phyloP scores from a whole-genome alignment of 2,888 invertebrate genomes.

The Cremastinae sp. region DNA sequence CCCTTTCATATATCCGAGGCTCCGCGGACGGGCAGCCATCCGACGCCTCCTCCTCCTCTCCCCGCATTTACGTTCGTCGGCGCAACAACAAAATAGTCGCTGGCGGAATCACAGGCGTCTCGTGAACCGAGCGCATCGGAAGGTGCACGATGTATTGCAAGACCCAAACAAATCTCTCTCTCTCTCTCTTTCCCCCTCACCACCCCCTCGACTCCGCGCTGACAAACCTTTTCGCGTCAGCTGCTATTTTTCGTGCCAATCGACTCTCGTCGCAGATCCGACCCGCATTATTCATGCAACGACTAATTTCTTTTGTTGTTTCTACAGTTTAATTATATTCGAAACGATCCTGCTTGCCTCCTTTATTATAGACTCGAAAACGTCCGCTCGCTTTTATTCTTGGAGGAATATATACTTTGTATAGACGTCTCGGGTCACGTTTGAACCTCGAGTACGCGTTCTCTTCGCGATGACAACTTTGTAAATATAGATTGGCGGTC shows the following conservation, averaged over 20 bases:
- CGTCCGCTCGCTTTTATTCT: no score
- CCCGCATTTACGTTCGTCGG: constrained; percentile 16
- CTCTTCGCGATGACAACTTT: background rate
- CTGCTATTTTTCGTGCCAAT: background rate
- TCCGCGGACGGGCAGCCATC: background rate
- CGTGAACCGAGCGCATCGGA: constrained; percentile 31
- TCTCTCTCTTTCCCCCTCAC: no score
- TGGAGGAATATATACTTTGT: no score
- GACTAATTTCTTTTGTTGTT: no score
- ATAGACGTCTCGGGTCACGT: no score
- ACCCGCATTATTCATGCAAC: background rate
- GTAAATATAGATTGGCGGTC: constrained; percentile 35
- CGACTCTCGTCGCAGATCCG: constrained; percentile 40
- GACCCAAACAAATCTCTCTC: constrained; percentile 34
- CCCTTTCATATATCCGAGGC: constrained; percentile 29
- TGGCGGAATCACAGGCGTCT: background rate
- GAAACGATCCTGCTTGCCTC: no score
- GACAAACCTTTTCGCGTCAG: constrained; percentile 37
- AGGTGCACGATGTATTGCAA: constrained; percentile 13
- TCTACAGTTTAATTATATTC: no score
- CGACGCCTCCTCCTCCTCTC: constrained; percentile 12
- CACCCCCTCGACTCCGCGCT: no score
- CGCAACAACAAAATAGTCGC: constrained; percentile 16
- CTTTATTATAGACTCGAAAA: no score
- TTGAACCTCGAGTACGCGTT: no score